Percentiles rank a stretch among this genome's conserved stretches.
Conservation (phyloP, 2,888 invertebrate species). For the Epinotia brunnichana region DNA sequence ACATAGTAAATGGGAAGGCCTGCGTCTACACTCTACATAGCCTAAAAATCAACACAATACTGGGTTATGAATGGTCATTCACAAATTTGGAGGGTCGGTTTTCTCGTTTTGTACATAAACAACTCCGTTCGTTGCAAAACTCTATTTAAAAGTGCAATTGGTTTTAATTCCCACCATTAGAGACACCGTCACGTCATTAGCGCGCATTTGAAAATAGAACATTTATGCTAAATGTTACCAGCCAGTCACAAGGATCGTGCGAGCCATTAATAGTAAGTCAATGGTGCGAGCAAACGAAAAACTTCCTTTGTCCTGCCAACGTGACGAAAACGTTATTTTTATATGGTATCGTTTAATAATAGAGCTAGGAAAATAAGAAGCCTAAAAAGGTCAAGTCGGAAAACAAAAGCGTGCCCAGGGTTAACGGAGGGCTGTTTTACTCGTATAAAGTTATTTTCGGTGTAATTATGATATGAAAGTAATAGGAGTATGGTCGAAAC, state of each 20-base stretch:
- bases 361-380: slow-evolving; percentile 14
- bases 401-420: slow-evolving; percentile 9
- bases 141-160: slow-evolving; percentile 34
- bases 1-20: no score
- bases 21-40: not conserved
- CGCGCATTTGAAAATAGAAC: slow-evolving; percentile 29
- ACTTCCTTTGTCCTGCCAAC: slow-evolving; percentile 26
- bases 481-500: no score
- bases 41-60: not conserved
- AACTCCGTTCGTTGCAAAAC: not conserved
- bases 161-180: slow-evolving; percentile 30
- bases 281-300: no score
- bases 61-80: not conserved
- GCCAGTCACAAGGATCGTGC: not conserved
- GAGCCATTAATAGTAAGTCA: no score
- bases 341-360: slow-evolving; percentile 21
- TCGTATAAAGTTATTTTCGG: no score
- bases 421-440: not conserved
- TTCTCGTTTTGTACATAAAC: not conserved
- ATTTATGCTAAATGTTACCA: slow-evolving; percentile 15
- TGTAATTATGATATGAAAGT: no score
- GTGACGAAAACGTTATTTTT: slow-evolving; percentile 17
- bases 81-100: not conserved
- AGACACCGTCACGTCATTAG: slow-evolving; percentile 32
- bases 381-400: slow-evolving; percentile 10